Evolutionary conservation across 2,113 vertebrate genomes (phyloP).

Genomic region (Geococcyx californianus): DNA sequence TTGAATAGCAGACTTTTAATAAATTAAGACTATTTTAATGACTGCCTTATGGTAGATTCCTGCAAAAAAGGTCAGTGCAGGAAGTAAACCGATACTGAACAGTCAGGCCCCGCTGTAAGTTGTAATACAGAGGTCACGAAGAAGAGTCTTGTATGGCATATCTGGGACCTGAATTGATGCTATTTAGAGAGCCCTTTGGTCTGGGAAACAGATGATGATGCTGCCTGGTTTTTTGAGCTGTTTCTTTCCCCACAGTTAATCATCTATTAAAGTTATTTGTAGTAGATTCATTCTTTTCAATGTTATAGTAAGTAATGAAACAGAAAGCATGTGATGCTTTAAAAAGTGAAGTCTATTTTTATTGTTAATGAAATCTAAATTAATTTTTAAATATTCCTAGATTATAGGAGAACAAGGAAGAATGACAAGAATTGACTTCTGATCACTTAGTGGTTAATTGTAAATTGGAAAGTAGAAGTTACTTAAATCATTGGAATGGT

Average conservation of each 20-base stretch:
- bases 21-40: not conserved
- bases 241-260: not conserved
- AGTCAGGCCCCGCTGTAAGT: not conserved
- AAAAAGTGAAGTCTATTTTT: not conserved
- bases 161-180: not conserved
- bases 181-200: not conserved
- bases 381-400: not conserved
- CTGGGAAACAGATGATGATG: not conserved
- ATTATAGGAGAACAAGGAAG: not conserved
- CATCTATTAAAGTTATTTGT: not conserved
- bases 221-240: not conserved
- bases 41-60: not conserved
- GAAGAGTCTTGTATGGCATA: not conserved
- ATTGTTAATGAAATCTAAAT: not conserved
- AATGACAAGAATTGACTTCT: not conserved
- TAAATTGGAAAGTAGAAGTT: not conserved
- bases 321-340: not conserved
- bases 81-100: not conserved
- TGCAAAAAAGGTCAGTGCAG: not conserved
- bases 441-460: not conserved
- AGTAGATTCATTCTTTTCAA: not conserved
- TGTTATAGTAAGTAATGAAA: not conserved
- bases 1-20: accelerated
- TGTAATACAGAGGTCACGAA: not conserved
- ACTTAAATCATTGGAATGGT: not conserved